Percentiles rank a stretch among this genome's conserved stretches.
Evolutionary conservation across 2,113 vertebrate genomes (phyloP).

Genomic region (Zosterops pallidus): DNA sequence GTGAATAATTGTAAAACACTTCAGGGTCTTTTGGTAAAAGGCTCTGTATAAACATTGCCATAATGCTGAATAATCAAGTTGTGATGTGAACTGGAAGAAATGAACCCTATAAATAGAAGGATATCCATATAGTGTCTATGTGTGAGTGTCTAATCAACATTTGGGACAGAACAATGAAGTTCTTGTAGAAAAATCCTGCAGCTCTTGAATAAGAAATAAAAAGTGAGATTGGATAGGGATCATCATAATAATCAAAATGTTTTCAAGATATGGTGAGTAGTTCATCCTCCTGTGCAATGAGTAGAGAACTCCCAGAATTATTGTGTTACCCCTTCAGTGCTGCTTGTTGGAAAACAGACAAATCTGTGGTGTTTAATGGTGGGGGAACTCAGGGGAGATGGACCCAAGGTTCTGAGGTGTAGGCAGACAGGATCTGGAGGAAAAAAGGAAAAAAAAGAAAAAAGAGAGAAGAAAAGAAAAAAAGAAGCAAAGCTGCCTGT

Average conservation of each 20-base stretch:
- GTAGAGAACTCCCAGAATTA: not conserved
- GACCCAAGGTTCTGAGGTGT: not conserved
- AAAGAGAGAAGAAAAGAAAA: no score
- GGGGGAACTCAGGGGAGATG: not conserved
- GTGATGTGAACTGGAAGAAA: not conserved
- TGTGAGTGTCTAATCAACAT: not conserved
- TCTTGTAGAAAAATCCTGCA: not conserved
- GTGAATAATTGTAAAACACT: slow-evolving; percentile 54
- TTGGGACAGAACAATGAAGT: not conserved
- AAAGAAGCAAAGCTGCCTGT: not conserved
- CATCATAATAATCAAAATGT: not conserved
- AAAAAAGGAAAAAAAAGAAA: not conserved
- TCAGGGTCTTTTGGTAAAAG: slow-evolving; percentile 38
- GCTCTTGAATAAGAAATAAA: not conserved
- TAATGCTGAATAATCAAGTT: slow-evolving; percentile 35
- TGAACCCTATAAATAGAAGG: not conserved
- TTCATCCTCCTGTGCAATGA: not conserved
- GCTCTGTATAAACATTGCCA: slow-evolving; percentile 20
- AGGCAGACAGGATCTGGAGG: not conserved
- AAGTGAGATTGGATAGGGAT: not conserved
- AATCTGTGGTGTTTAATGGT: not conserved
- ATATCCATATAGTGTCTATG: not conserved
- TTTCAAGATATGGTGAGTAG: not conserved
- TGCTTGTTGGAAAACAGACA: not conserved
- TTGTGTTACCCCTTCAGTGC: not conserved